Conservation (phyloP, 2,888 invertebrate species). For the Corythucha ciliata region DNA sequence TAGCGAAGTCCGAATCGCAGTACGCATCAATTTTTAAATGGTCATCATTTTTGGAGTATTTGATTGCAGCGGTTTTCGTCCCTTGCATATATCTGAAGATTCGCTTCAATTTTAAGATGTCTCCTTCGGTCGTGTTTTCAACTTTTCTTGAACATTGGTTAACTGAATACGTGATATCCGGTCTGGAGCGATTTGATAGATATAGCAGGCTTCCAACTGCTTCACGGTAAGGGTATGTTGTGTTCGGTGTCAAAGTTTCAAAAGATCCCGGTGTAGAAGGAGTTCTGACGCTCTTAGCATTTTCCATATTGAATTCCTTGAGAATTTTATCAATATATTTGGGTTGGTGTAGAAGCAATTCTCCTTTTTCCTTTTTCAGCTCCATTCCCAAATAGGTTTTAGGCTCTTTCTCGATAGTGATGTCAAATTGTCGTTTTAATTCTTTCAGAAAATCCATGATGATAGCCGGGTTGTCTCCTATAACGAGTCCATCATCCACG, state of each 20-base stretch:
- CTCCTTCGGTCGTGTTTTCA: constrained; percentile 28
- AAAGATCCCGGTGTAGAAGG: constrained; percentile 12
- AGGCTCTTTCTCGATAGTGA: constrained; percentile 26
- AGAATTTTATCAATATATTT: constrained; percentile 27
- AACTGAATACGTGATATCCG: constrained; percentile 26
- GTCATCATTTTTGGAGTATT: constrained; percentile 9
- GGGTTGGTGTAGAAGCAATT: constrained; percentile 23
- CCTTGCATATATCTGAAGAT: constrained; percentile 29
- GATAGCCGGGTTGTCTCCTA: constrained; percentile 21
- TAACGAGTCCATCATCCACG: constrained; percentile 26
- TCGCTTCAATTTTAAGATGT: constrained; percentile 27
- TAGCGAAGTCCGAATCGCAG: constrained; percentile 30
- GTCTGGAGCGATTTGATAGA: constrained; percentile 26
- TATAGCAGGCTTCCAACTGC: constrained; percentile 30
- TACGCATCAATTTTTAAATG: constrained; percentile 17
- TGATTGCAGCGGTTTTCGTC: constrained; percentile 23
- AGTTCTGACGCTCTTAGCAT: constrained; percentile 23
- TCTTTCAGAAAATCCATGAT: constrained; percentile 26
- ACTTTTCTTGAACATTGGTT: constrained; percentile 29
- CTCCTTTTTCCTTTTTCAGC: constrained; percentile 21
- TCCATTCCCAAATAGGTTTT: constrained; percentile 29
- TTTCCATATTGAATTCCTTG: constrained; percentile 27
- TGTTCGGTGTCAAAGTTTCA: background rate
- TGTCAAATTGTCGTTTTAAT: constrained; percentile 31
- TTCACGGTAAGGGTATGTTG: constrained; percentile 29